A percentile compares a stretch with the other conserved stretches of the same genome.
Evolutionary conservation across 1,140 invertebrate genomes (phyloP).

Genomic region (Bombus vancouverensis): DNA sequence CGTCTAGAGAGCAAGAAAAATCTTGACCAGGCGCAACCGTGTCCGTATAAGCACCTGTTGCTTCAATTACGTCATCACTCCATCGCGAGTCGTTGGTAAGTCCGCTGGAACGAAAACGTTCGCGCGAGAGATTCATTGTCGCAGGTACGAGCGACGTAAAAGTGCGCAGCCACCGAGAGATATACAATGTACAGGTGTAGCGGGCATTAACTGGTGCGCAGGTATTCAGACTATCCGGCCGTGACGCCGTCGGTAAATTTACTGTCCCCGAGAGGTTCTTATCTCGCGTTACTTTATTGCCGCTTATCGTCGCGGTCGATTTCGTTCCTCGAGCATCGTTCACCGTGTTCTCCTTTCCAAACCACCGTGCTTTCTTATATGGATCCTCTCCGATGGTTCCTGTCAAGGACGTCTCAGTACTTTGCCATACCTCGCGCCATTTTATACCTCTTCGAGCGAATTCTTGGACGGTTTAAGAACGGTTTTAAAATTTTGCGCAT

Average conservation of each 20-base stretch:
- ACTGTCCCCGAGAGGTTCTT: constrained; percentile 29
- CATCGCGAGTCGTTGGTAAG: neutral
- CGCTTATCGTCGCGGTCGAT: constrained; percentile 47
- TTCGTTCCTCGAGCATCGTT: constrained; percentile 33
- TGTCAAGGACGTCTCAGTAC: neutral
- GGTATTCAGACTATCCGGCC: constrained; percentile 54
- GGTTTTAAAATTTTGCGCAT: too few species aligned
- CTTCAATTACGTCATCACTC: neutral
- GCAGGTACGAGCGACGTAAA: constrained; percentile 21
- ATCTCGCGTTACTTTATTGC: constrained; percentile 53
- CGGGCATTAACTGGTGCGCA: constrained; percentile 35
- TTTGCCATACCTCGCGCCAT: too few species aligned
- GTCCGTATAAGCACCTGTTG: constrained; percentile 31
- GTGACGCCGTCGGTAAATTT: constrained; percentile 41
- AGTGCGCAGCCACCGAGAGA: constrained; percentile 30
- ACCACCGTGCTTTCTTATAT: neutral
- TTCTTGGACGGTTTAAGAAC: too few species aligned
- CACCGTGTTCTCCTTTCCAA: constrained; percentile 2
- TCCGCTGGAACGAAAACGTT: neutral
- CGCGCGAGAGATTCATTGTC: constrained; percentile 42
- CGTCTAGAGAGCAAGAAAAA: neutral
- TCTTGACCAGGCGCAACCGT: neutral
- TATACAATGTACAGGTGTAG: constrained; percentile 56
- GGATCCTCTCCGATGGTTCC: neutral
- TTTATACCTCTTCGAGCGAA: neutral